Evolutionary conservation across 2,113 vertebrate species (phyloP), one percentile per base, ranked within the genome.

Genomic region (Perca fluviatilis): DNA sequence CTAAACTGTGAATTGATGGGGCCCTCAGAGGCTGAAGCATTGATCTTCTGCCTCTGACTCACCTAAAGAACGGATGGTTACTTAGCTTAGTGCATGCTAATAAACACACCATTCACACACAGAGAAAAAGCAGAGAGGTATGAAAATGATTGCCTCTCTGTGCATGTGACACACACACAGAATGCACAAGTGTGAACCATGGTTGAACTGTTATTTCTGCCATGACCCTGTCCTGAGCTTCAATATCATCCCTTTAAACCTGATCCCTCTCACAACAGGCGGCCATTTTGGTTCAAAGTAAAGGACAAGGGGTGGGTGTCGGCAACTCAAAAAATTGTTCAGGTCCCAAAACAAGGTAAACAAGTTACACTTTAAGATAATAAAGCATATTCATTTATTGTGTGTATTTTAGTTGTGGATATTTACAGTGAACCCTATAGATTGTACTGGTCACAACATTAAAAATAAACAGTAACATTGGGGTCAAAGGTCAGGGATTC

Each of bases 41-140:
- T 84, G 87, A 80, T 88, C 77, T 51, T 33, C 53, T 81, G 58
- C 61, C 43, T 68, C 40, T 68, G 64, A 53, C 58, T 66, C 47
- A 53, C 25, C 60, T 75, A 27, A 54, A 51, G 46, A 76, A 75
- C 10, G 21, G 65, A 66, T 79, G 69, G 21, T 50, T 71, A 54
- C 58, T 54, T 66, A 74, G 51, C 50, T 77, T 13, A 83, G 33
- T 54, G 43, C 50, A 74, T 77, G 51, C 54, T 67, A 70, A 69
- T 54, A 71, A 69, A 69, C 56, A 23, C 33, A 49, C 15, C 27
- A 12, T 57, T 53, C 23, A 74, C 65, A 74, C 43, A 46, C 46
- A 58, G 0, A 66, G 12, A 73, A 54, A 25, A 63, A 14, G 30
- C 2, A 58, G 53, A 68, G 62, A 56, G 18, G 60, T 57, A 12